phyloP scores from a whole-genome alignment of 2,113 vertebrate species.

The Crotalus tigris region DNA sequence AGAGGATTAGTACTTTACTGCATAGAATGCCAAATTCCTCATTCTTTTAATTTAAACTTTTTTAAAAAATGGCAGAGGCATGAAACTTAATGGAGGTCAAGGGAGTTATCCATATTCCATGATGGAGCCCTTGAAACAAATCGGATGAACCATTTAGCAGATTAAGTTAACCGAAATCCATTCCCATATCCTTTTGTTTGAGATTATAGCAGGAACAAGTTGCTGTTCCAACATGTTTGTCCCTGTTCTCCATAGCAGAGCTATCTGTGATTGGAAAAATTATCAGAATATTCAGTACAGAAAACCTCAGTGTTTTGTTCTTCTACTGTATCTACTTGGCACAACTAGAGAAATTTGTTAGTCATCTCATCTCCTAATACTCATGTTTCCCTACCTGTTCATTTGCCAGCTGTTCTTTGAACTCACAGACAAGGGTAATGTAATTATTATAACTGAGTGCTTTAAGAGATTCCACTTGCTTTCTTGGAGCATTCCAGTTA shows the following conservation, averaged over 20 bases:
- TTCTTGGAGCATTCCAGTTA: slow-evolving; percentile 21
- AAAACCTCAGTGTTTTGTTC: neutral
- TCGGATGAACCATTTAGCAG: neutral
- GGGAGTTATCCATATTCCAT: neutral
- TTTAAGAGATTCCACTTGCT: neutral
- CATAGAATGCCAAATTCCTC: neutral
- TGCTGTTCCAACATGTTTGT: neutral
- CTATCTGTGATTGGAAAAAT: neutral
- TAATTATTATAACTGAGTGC: slow-evolving; percentile 7
- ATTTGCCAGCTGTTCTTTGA: neutral
- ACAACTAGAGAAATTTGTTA: neutral
- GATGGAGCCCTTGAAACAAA: neutral
- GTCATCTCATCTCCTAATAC: neutral
- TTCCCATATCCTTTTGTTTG: neutral
- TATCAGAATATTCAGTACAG: neutral
- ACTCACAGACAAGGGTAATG: neutral
- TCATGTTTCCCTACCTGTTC: neutral
- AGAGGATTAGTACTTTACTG: neutral
- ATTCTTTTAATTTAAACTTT: neutral
- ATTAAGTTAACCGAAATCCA: neutral
- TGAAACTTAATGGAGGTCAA: neutral
- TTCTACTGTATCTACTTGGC: neutral
- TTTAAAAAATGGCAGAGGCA: neutral
- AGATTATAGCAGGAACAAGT: too few species aligned
- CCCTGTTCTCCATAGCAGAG: neutral